A percentile compares a stretch with the other conserved stretches of the same genome.
These are phyloP conservation scores for Argyrosomus regius DNA, from an alignment of 2,797 vertebrate genomes.

Conservation along the genomic window DNA sequence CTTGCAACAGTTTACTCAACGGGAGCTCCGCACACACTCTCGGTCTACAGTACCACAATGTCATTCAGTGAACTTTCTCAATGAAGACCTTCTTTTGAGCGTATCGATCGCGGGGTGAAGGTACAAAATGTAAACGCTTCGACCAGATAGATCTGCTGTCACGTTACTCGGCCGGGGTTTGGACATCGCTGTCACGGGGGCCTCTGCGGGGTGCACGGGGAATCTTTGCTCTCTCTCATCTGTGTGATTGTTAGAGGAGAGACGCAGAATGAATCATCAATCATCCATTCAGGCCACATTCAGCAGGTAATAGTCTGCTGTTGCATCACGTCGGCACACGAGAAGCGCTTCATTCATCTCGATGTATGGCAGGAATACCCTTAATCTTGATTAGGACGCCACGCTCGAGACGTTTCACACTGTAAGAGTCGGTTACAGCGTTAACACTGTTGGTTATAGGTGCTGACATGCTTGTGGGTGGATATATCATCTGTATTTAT, in stretches of 20 bases:
- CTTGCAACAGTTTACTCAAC: conserved; percentile 12
- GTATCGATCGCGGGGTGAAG: conserved; percentile 80
- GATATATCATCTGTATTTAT: neutral
- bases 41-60: conserved; percentile 59
- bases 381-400: conserved; percentile 75
- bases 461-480: neutral
- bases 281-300: conserved; percentile 81
- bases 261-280: conserved; percentile 77
- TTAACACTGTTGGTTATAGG: conserved; percentile 31
- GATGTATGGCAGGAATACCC: conserved; percentile 57
- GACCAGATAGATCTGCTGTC: conserved; percentile 85
- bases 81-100: conserved; percentile 79
- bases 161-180: conserved; percentile 60
- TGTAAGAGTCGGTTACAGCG: conserved; percentile 24
- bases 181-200: conserved; percentile 76
- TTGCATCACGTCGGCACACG: conserved; percentile 63
- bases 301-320: conserved; percentile 80
- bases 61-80: conserved; percentile 73
- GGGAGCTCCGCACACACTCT: neutral
- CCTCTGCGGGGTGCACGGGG: conserved; percentile 51
- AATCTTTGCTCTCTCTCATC: conserved; percentile 72
- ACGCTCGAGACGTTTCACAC: conserved; percentile 17
- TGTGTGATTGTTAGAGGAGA: conserved; percentile 77
- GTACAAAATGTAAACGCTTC: conserved; percentile 74
- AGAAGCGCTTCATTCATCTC: conserved; percentile 72